These are phyloP conservation scores for Neotoma lepida DNA, from an alignment of 2,113 vertebrate species.

Conservation along the genomic window DNA sequence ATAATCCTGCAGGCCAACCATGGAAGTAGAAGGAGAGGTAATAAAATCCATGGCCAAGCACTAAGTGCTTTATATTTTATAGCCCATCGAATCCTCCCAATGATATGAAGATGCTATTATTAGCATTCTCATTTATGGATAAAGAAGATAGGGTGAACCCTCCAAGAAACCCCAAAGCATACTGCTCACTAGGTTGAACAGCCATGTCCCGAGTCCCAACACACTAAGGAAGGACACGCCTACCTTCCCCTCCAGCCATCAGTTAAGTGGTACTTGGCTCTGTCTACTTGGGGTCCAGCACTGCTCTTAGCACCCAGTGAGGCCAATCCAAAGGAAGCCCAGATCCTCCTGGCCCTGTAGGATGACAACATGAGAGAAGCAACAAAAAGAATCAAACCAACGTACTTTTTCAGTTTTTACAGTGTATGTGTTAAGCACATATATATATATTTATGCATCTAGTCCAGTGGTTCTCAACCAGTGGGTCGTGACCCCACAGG, in stretches of 20 bases:
- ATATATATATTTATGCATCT: constrained; percentile 11
- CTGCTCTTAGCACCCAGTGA: neutral
- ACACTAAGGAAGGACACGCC: neutral
- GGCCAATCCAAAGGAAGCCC: neutral
- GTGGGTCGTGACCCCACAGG: neutral
- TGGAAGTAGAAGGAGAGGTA: neutral
- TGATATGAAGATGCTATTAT: neutral
- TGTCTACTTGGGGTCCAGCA: neutral
- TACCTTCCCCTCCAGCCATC: neutral
- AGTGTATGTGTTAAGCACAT: neutral
- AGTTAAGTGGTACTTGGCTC: neutral
- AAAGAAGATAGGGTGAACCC: constrained; percentile 33
- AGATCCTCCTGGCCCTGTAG: neutral
- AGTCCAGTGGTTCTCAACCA: neutral
- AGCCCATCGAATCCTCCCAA: neutral
- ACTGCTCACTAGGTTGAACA: neutral
- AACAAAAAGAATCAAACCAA: neutral
- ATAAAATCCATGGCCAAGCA: neutral
- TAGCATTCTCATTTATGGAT: neutral
- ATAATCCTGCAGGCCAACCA: neutral
- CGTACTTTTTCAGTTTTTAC: neutral
- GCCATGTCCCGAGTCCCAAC: neutral
- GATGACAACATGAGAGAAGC: neutral
- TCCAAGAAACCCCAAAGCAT: neutral
- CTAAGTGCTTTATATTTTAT: neutral